phyloP scores from a whole-genome alignment of 23 tunicate genomes.

The Ascidia mentula region DNA sequence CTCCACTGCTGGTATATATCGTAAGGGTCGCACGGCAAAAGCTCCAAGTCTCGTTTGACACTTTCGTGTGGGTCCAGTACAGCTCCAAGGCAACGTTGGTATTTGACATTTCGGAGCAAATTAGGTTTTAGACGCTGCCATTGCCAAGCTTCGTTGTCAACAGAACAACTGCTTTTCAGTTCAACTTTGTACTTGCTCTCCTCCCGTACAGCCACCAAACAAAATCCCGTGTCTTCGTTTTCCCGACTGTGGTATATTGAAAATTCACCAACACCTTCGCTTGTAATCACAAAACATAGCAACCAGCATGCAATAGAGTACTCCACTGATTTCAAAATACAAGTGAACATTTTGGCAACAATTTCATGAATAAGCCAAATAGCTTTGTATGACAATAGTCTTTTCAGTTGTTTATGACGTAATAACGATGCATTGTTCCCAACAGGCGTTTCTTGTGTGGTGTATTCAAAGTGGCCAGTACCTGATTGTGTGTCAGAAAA shows the following conservation, averaged over 20 bases:
- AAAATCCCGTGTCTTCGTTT: not conserved
- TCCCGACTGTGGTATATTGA: not conserved
- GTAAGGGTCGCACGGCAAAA: slow-evolving; percentile 22
- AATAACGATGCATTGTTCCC: not conserved
- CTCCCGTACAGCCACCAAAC: slow-evolving; percentile 9
- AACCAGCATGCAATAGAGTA: not conserved
- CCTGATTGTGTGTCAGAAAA: slow-evolving; percentile 43
- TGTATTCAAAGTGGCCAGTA: slow-evolving; percentile 53
- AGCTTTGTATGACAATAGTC: not conserved
- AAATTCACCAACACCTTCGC: not conserved
- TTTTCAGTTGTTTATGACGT: not conserved
- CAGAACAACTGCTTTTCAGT: not conserved
- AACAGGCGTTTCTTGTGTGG: slow-evolving; percentile 57
- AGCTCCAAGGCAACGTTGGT: slow-evolving; percentile 21
- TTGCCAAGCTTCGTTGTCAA: slow-evolving; percentile 22
- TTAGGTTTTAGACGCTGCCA: slow-evolving; percentile 23
- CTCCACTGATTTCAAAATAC: not conserved
- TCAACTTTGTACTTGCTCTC: not conserved
- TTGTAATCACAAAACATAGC: not conserved
- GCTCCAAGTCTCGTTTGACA: slow-evolving; percentile 1
- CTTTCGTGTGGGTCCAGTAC: not conserved
- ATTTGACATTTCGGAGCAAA: slow-evolving; percentile 17
- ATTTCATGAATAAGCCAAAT: not conserved
- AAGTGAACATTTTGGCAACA: not conserved
- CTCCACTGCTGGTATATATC: slow-evolving; percentile 25